A percentile compares a stretch with the other conserved stretches of the same genome.
These are phyloP conservation scores for Melinaea menophilus DNA, from an alignment of 2,888 invertebrate genomes.

Conservation along the genomic window DNA sequence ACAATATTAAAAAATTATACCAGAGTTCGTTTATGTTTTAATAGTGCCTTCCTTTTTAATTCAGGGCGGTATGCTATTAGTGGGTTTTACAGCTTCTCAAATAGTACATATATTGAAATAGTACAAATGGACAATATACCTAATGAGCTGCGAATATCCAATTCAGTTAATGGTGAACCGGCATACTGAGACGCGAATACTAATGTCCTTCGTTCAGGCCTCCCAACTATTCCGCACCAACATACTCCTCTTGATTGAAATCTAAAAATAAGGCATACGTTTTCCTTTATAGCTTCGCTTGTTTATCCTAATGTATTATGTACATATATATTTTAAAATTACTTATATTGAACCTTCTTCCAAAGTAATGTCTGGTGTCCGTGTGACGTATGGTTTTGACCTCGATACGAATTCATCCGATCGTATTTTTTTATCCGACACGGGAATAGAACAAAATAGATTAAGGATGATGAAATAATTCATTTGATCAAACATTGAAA, in stretches of 20 bases:
- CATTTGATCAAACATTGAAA: slow-evolving; percentile 4
- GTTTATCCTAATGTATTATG: background rate
- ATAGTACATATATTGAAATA: background rate
- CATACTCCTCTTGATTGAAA: slow-evolving; percentile 36
- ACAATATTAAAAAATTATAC: no score
- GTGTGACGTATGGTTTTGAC: slow-evolving; percentile 18
- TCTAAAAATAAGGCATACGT: slow-evolving; percentile 33
- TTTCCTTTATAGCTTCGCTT: background rate
- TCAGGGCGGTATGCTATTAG: no score
- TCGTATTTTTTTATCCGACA: slow-evolving; percentile 18
- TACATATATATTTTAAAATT: background rate
- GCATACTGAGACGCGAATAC: slow-evolving; percentile 26
- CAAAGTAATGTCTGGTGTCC: slow-evolving; percentile 6
- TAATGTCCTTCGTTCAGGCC: slow-evolving; percentile 24
- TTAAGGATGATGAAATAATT: slow-evolving; percentile 11
- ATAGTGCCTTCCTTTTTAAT: no score
- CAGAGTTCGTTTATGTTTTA: no score
- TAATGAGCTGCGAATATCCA: slow-evolving; percentile 37
- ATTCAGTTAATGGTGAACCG: slow-evolving; percentile 34
- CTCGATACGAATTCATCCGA: slow-evolving; percentile 13
- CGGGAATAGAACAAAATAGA: slow-evolving; percentile 7
- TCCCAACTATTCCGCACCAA: slow-evolving; percentile 18
- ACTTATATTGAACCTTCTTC: no score
- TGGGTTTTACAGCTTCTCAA: background rate
- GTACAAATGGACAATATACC: slow-evolving; percentile 11